A percentile compares a stretch with the other conserved stretches of the same genome.
Conservation (phyloP, 2,797 vertebrate species). For the Cirrhinus molitorella region DNA sequence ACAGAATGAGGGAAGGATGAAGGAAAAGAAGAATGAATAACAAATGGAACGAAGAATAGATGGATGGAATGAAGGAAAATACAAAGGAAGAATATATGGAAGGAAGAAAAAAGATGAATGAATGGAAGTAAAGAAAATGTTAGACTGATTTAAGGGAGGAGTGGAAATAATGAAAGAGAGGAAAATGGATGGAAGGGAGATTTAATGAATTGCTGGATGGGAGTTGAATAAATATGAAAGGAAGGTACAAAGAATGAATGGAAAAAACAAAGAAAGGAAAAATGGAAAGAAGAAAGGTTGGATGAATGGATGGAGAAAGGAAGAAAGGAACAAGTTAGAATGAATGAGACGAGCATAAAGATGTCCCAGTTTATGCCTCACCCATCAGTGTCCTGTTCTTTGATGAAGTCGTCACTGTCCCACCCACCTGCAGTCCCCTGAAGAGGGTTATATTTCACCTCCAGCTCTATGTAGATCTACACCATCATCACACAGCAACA, state of each 20-base stretch:
- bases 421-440: conserved; percentile 86
- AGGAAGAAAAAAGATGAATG: neutral
- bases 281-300: neutral
- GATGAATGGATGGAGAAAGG: neutral
- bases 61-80: neutral
- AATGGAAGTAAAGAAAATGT: neutral
- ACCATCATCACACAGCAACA: conserved; percentile 27
- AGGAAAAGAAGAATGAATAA: neutral
- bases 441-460: conserved; percentile 88
- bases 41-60: neutral
- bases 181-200: neutral
- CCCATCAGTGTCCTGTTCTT: conserved; percentile 80
- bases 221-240: neutral
- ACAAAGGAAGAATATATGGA: conserved; percentile 21
- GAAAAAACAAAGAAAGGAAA: neutral
- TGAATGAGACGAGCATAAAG: neutral
- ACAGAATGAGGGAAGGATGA: neutral
- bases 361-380: conserved; percentile 64
- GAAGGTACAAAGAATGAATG: neutral
- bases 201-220: neutral
- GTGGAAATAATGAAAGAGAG: neutral
- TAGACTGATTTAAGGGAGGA: neutral
- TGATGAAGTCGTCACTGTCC: conserved; percentile 85
- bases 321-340: neutral
- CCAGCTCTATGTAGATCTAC: conserved; percentile 91